A percentile compares a stretch with the other conserved stretches of the same genome.
These are phyloP conservation scores for Tolmerus cingulatus DNA, from an alignment of 2,888 invertebrate genomes.

Conservation along the genomic window DNA sequence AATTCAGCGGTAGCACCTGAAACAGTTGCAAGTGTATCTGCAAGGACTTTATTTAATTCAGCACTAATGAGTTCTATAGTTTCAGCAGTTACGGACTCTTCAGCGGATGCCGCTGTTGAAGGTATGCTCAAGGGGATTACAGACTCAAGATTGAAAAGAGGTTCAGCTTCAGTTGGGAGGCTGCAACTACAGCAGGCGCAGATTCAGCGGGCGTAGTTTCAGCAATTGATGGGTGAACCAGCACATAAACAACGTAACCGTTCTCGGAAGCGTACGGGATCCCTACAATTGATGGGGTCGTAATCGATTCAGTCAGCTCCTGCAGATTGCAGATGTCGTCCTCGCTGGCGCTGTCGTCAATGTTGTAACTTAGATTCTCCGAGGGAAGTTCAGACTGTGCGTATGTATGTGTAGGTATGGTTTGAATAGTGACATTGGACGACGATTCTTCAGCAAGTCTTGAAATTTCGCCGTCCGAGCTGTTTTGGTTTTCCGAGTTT, in stretches of 20 bases:
- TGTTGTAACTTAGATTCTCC: slow-evolving; percentile 28
- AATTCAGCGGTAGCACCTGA: neutral
- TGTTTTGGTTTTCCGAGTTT: slow-evolving; percentile 63
- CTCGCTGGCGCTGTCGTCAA: neutral
- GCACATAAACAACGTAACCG: neutral
- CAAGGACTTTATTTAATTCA: neutral
- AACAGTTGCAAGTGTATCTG: neutral
- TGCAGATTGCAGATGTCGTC: neutral
- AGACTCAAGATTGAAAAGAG: neutral
- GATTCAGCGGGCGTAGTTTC: neutral
- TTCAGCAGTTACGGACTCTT: neutral
- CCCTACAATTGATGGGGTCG: neutral
- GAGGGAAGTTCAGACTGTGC: slow-evolving; percentile 15
- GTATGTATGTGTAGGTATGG: slow-evolving; percentile 18
- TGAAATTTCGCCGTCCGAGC: slow-evolving; percentile 66
- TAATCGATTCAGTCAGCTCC: neutral
- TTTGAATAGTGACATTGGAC: slow-evolving; percentile 45
- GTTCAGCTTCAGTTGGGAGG: neutral
- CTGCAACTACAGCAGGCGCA: neutral
- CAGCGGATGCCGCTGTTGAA: neutral
- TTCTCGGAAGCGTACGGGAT: neutral
- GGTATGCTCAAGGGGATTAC: neutral
- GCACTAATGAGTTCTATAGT: neutral
- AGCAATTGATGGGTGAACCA: neutral
- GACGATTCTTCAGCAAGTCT: slow-evolving; percentile 55